Percentiles rank a stretch among this genome's conserved stretches.
Conservation (phyloP, 2,113 vertebrate species). For the Nothoprocta pentlandii region DNA sequence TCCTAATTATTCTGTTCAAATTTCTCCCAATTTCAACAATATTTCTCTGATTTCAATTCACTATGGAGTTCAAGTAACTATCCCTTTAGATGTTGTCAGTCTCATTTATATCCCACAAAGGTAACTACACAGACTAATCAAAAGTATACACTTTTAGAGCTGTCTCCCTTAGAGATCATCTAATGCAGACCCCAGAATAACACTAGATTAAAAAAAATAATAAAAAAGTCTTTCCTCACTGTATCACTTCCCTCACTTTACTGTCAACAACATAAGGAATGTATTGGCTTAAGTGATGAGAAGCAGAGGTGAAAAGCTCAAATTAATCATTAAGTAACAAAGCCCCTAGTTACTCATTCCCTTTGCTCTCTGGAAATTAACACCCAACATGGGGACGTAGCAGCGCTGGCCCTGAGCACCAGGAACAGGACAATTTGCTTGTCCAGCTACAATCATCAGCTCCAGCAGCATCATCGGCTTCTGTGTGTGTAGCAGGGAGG, state of each 20-base stretch:
- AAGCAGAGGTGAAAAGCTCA: background rate
- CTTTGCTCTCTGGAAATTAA: background rate
- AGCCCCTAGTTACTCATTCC: background rate
- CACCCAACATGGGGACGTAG: background rate
- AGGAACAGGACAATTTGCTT: background rate
- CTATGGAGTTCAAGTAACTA: background rate
- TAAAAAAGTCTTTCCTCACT: background rate
- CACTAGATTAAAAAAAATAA: background rate
- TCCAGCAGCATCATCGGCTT: background rate
- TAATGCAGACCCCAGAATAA: background rate
- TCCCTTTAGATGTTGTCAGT: background rate
- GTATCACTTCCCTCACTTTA: background rate
- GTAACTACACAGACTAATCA: background rate
- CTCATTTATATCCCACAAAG: background rate
- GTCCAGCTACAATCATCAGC: background rate
- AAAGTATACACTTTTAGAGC: background rate
- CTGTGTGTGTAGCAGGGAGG: background rate
- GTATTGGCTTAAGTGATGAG: background rate
- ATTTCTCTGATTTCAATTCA: background rate
- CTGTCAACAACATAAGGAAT: background rate
- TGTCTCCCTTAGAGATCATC: background rate
- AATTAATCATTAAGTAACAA: constrained; percentile 23
- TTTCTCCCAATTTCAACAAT: background rate
- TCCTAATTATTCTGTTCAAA: background rate
- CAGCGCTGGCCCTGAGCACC: background rate